phyloP scores from a whole-genome alignment of 1,140 invertebrate genomes.

The Armadillidium nasatum region DNA sequence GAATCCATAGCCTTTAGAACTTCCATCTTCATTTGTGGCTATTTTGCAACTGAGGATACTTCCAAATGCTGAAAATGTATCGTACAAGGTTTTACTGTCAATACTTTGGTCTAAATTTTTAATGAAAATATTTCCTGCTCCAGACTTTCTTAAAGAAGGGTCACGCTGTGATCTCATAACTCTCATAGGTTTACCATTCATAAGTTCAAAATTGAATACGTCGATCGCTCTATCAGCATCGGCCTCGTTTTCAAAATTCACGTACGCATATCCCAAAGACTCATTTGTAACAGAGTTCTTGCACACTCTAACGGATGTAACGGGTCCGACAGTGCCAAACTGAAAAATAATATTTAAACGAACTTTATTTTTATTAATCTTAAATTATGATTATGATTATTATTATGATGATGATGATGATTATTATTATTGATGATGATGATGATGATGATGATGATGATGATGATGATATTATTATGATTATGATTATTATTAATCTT shows the following conservation, averaged over 20 bases:
- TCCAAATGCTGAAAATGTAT: slow-evolving; percentile 99
- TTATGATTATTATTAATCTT: too few relatives aligned
- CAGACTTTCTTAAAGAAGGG: slow-evolving; percentile 94
- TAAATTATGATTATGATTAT: too few relatives aligned
- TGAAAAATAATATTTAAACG: too few relatives aligned
- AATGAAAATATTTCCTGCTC: slow-evolving; percentile 99
- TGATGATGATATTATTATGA: too few relatives aligned
- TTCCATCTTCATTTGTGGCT: slow-evolving; percentile 92
- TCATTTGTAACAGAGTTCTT: slow-evolving; percentile 93
- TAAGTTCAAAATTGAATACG: slow-evolving; percentile 98
- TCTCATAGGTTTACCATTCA: slow-evolving; percentile 94
- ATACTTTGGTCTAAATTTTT: slow-evolving; percentile 98
- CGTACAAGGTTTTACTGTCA: slow-evolving; percentile 99
- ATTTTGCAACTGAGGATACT: slow-evolving; percentile 98
- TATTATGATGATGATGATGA: too few relatives aligned
- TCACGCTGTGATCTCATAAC: slow-evolving; percentile 99
- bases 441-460: too few relatives aligned
- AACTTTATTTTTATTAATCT: too few relatives aligned
- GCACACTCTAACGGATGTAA: slow-evolving; percentile 96
- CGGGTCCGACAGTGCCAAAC: slow-evolving; percentile 95
- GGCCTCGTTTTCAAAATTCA: slow-evolving; percentile 98
- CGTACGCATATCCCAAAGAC: slow-evolving; percentile 98
- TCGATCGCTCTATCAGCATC: slow-evolving; percentile 98
- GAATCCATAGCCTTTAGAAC: slow-evolving; percentile 97
- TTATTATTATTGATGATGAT: too few relatives aligned